Evolutionary conservation across 2,888 invertebrate species (phyloP).

Genomic region (Rhingia rostrata): DNA sequence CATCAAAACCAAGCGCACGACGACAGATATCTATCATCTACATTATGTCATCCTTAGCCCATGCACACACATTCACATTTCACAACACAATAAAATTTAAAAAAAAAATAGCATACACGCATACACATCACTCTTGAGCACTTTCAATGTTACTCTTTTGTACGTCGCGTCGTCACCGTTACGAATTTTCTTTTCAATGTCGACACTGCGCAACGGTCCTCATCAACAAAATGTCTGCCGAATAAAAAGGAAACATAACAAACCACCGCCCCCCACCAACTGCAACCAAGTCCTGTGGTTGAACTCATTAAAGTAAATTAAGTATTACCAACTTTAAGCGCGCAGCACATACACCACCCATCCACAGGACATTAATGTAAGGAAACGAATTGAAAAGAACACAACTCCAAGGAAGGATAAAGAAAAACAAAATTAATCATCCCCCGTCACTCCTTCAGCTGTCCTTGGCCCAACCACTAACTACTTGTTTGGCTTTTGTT

Average conservation of each 20-base stretch:
- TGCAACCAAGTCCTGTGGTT: slow-evolving; percentile 17
- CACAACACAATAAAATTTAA: not conserved
- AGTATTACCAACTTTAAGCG: slow-evolving; percentile 53
- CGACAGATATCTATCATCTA: not conserved
- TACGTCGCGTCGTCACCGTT: slow-evolving; percentile 8
- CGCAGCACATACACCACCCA: not conserved
- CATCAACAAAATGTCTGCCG: slow-evolving; percentile 5
- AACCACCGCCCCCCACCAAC: not conserved
- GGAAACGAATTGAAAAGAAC: slow-evolving; percentile 55
- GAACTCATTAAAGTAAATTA: slow-evolving; percentile 65
- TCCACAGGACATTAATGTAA: slow-evolving; percentile 12
- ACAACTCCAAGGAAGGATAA: slow-evolving; percentile 47
- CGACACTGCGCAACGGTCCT: slow-evolving; percentile 32
- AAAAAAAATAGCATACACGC: not conserved
- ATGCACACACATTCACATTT: not conserved
- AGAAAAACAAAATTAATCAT: slow-evolving; percentile 61
- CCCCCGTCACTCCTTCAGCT: not conserved
- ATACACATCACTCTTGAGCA: not conserved
- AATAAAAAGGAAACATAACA: not conserved
- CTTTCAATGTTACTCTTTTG: slow-evolving; percentile 12
- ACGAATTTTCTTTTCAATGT: slow-evolving; percentile 20
- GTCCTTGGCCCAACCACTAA: slow-evolving; percentile 27
- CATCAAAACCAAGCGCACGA: not conserved
- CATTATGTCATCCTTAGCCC: not conserved
- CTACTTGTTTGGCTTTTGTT: slow-evolving; percentile 65